Base-by-base conservation (phyloP, 2,113 vertebrate genomes). In the Willisornis vidua region DNA sequence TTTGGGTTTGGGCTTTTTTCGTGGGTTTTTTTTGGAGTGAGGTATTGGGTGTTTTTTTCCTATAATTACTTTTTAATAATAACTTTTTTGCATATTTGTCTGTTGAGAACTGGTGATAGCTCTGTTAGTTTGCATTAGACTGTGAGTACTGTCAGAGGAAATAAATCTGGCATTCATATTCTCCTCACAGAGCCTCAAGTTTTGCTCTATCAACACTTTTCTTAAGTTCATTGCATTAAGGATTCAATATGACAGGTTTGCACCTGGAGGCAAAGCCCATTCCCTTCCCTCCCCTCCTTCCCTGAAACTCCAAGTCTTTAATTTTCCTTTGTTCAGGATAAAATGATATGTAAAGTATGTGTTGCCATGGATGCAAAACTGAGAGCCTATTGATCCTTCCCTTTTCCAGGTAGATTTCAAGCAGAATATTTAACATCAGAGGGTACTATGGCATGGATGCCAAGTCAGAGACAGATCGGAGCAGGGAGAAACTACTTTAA, bases 291-390 rank as follows among this genome's bases (percentile, higher is more conserved):
- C 10, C 39, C 31, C 57, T 25, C 43, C 55, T 90, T 84, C 55
- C 91, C 85, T 81, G 58, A 96, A 97, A 92, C 28, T 43, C 65
- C 76, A 94, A 94, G 91, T 94, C 80, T 92, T 98, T 98, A 94
- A 96, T 97, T 98, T 95, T 83, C 92, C 93, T 94, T 97, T 98
- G 96, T 97, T 97, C 89, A 31, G 90, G 88, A 79, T 95, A 78
- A 97, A 96, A 94, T 85, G 57, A 93, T 95, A 97, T 93, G 96
- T 85, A 97, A 97, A 97, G 83, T 70, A 91, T 83, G 95, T 51
- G 96, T 97, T 97, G 92, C 97, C 90, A 96, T 97, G 96, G 97
- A 97, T 87, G 96, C 97, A 89, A 84, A 94, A 85, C 46, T 55
- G 72, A 24, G 12, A 59, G 65, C 61, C 22, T 72, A 66, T 62